Base-by-base conservation (phyloP, 92 coral and sea anemone genomes). In the Epizoanthus fatuus region DNA sequence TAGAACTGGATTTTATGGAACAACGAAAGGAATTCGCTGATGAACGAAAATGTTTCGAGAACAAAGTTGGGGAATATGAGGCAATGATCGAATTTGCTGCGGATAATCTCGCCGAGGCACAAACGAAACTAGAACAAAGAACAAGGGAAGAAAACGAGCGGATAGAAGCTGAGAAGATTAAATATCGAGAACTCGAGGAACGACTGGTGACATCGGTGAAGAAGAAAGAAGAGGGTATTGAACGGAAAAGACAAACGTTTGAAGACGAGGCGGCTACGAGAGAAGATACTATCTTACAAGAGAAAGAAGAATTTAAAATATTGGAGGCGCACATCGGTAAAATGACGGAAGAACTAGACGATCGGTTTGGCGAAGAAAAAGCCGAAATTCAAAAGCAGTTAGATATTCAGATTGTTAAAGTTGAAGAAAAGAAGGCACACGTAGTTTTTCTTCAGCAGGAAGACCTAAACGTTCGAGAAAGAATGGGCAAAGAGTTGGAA, bases 31-130 rank as follows among this genome's bases (percentile, higher is more conserved):
- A 86, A 7, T 57, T 97, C 60, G 89, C 82, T 12, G 91, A 83
- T n/a, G 97, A 96, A 32, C 89, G 93, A 63, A 75, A 56, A 15
- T 63, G 67, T 22, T 77, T 93, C 58, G 96, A 92, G 62, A 96
- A 97, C 12, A 86, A 86, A 57, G 84, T 95, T 42, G 71, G 67
- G 59, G 96, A 96, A 29, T 89, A 88, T 49, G 99, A 95, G 51
- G 90, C 92, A 15, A 84, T 86, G 71, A 84, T 95, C 87, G 97
- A 97, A 64, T 85, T 93, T 35, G 92, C 98, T 63, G 98, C 98
- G 4, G 99, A 97, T 58, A 89, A 90, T 44, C 80, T 97, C 3
- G 95, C 98, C 13, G 98, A 97, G 63, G 95, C 95, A 51, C 97
- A 97, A 54, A 84, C 72, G 42, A 68, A 88, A 22, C 55, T 95